These are phyloP conservation scores for Ips nitidus DNA, from an alignment of 1,140 invertebrate species.

Conservation along the genomic window DNA sequence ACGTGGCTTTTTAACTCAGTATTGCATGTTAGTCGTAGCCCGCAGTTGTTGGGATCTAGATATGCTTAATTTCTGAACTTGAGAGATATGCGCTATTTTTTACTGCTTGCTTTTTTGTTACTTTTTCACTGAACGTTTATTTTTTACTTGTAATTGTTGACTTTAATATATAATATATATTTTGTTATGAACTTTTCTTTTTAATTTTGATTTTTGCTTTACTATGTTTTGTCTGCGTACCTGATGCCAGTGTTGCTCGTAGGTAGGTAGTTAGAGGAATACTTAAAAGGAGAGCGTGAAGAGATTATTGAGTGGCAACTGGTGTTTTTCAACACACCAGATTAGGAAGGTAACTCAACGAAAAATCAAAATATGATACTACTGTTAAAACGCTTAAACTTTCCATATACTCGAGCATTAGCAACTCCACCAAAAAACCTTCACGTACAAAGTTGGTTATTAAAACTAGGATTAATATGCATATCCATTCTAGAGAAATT, in stretches of 20 bases:
- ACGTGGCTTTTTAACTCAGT: conserved; percentile 31
- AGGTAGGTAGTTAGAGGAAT: conserved; percentile 6
- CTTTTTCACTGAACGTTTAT: conserved; percentile 47
- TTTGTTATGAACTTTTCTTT: conserved; percentile 46
- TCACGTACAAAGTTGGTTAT: conserved; percentile 15
- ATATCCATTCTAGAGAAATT: conserved; percentile 3
- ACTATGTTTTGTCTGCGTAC: conserved; percentile 45
- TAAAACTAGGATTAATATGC: conserved; percentile 1
- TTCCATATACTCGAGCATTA: conserved; percentile 13
- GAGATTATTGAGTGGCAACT: no score
- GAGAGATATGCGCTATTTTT: conserved; percentile 45
- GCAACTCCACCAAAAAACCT: conserved; percentile 31
- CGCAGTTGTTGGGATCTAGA: background rate
- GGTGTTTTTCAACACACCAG: background rate
- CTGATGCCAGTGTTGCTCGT: conserved; percentile 41
- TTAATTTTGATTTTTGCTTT: conserved; percentile 41
- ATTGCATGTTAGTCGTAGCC: background rate
- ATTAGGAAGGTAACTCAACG: conserved; percentile 27
- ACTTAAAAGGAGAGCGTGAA: background rate
- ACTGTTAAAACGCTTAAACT: conserved; percentile 36
- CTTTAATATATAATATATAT: conserved; percentile 51
- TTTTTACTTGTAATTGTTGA: conserved; percentile 52
- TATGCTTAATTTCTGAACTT: background rate
- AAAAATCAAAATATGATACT: conserved; percentile 42
- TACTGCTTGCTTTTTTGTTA: conserved; percentile 48